Base-by-base conservation (phyloP, 1,140 invertebrate species). In the Portunus trituberculatus region DNA sequence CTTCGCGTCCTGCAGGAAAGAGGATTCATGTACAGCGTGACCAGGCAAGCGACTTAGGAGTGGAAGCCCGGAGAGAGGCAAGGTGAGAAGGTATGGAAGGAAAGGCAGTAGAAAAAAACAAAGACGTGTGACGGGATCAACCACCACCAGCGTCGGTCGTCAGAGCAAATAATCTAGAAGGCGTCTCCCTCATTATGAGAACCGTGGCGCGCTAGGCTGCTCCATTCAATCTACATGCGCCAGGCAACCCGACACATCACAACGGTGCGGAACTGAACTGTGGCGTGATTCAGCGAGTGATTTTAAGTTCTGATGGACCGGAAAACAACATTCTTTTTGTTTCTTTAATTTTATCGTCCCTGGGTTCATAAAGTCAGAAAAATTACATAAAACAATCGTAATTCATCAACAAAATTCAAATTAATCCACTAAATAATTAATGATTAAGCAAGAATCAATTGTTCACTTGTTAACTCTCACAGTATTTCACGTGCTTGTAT, bases 111-210 rank as follows among this genome's bases (percentile, higher is more conserved):
- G 45, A 48, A 45, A 31, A 59, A 28, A 91, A 59, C 89, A 91
- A 91, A 91, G 89, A 91, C 48, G 48, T 91, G 4, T 59, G 89
- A 59, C 10, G 89, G 46, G 46, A 91, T 31, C 31, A 29, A 25
- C 31, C 90, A 31, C 59, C 90, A 76, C 52, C 52, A 91, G 89
- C 52, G 52, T 91, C 90, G 52, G 90, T 91, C 67, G 52, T 76
- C 67, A 91, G 90, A 91, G 29, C 28, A 91, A 91, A 91, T 91
- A 91, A 31, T 32, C 48, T 52, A 91, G 32, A 59, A 67, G 59
- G 90, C 52, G 14, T 16, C 14, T 46, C 14, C 52, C 90, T 59
- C 52, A 52, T 31, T 91, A 52, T 91, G 16, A 52, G 89, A n/a
- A 20, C 46, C 25, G 20, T 2, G 90, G 52, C 6, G 52, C 67